A percentile compares a stretch with the other conserved stretches of the same genome.
phyloP scores from a whole-genome alignment of 1,140 invertebrate species.

The Plodia interpunctella region DNA sequence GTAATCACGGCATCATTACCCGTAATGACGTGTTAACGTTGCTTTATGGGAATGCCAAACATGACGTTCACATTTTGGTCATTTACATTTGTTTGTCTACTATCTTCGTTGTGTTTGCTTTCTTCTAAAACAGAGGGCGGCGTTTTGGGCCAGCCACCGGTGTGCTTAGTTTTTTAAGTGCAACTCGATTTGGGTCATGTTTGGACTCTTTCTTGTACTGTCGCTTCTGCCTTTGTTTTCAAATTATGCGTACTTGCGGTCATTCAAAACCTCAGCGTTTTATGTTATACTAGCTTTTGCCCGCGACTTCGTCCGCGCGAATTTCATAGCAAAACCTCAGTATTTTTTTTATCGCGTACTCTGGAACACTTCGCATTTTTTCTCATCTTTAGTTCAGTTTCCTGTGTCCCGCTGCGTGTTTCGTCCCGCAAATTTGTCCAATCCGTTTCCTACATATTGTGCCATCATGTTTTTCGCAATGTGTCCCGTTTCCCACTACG shows the following conservation, averaged over 20 bases:
- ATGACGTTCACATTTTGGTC: constrained; percentile 76
- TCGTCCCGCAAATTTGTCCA: no score
- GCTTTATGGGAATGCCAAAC: constrained; percentile 76
- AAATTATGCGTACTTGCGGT: constrained; percentile 18
- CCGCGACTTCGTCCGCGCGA: no score
- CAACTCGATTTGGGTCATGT: constrained; percentile 49
- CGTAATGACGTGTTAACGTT: constrained; percentile 76
- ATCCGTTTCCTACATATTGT: no score
- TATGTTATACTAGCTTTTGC: no score
- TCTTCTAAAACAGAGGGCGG: constrained; percentile 74
- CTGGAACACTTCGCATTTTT: no score
- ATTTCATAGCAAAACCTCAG: no score
- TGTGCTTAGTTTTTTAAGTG: constrained; percentile 49
- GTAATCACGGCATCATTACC: constrained; percentile 75
- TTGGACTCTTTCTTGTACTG: constrained; percentile 32
- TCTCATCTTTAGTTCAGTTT: no score
- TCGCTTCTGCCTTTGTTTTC: constrained; percentile 32
- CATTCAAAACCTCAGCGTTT: not conserved
- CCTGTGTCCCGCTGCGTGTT: no score
- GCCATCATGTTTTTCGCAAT: no score
- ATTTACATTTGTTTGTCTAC: constrained; percentile 76
- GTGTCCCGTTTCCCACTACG: no score
- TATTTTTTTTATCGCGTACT: no score
- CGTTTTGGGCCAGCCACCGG: constrained; percentile 57
- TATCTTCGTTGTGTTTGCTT: constrained; percentile 68